Conservation (phyloP, 2,888 invertebrate species). For the Noctua comes region DNA sequence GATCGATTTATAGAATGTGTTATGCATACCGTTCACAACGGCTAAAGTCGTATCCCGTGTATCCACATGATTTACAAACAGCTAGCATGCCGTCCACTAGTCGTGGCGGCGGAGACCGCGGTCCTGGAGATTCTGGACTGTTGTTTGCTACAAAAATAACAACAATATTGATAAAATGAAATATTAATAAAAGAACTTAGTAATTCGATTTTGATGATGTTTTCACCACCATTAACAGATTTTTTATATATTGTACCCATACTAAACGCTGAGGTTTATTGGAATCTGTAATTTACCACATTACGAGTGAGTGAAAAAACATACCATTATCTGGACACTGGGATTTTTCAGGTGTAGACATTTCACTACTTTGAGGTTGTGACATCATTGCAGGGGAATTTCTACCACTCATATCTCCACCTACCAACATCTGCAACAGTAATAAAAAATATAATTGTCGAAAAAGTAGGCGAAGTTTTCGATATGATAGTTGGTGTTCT, state of each 20-base stretch:
- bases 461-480: neutral
- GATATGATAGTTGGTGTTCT: no score
- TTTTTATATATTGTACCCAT: neutral
- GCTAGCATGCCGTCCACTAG: slow-evolving; percentile 93
- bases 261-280: neutral
- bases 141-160: slow-evolving; percentile 73
- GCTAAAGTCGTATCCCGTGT: slow-evolving; percentile 94
- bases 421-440: slow-evolving; percentile 84
- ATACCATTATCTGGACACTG: slow-evolving; percentile 82
- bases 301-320: slow-evolving; percentile 24
- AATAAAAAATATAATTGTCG: neutral
- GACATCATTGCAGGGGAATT: slow-evolving; percentile 83
- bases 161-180: neutral
- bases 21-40: slow-evolving; percentile 92
- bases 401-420: slow-evolving; percentile 85
- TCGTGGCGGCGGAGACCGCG: slow-evolving; percentile 91
- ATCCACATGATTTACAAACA: slow-evolving; percentile 95
- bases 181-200: neutral
- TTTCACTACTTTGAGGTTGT: slow-evolving; percentile 84
- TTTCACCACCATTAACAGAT: neutral
- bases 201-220: neutral
- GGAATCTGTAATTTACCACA: neutral
- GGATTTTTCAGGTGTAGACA: slow-evolving; percentile 86
- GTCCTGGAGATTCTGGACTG: slow-evolving; percentile 87
- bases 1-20: neutral